These are phyloP conservation scores for Circaetus cinerascens DNA, from an alignment of 2,113 vertebrate species.

Conservation along the genomic window DNA sequence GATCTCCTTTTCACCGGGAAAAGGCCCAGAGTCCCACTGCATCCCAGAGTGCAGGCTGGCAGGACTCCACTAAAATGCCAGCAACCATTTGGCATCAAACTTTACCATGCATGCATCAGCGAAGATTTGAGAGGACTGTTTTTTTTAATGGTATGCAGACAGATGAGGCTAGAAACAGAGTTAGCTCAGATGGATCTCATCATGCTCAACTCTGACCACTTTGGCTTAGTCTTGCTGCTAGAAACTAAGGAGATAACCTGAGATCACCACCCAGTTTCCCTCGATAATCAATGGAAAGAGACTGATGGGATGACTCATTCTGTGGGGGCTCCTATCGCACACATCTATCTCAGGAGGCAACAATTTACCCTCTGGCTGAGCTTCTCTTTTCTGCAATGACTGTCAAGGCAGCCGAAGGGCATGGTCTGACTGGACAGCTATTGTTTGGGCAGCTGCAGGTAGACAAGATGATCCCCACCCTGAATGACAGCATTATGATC, in stretches of 20 bases:
- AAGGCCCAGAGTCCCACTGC: background rate
- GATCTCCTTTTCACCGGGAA: background rate
- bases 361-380: background rate
- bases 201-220: background rate
- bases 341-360: background rate
- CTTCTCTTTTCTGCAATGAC: background rate
- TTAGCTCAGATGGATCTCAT: background rate
- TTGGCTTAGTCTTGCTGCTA: background rate
- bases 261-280: background rate
- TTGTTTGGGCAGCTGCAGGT: background rate
- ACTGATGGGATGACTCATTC: background rate
- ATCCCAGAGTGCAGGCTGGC: background rate
- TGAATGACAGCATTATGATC: background rate
- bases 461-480: background rate
- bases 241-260: background rate
- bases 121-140: background rate
- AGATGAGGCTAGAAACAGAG: background rate
- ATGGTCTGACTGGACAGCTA: background rate
- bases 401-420: background rate
- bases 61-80: background rate
- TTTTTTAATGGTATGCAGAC: background rate
- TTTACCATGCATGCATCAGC: background rate
- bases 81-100: background rate
- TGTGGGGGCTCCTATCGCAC: background rate
- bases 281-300: background rate